Evolutionary conservation across 2,888 invertebrate genomes (phyloP).

Genomic region (Biston betularia): DNA sequence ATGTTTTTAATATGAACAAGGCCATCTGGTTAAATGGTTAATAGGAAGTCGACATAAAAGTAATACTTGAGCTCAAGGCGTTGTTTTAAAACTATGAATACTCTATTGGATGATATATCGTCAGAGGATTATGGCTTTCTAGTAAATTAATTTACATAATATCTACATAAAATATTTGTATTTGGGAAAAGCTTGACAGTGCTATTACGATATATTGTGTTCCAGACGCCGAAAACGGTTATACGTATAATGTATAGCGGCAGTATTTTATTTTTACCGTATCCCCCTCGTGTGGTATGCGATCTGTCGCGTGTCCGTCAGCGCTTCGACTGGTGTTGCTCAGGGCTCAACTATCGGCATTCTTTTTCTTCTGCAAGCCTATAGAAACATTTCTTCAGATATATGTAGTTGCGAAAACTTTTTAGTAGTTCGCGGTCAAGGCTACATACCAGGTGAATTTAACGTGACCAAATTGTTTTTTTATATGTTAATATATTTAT

Average conservation of each 20-base stretch:
- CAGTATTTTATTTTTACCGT: conserved; percentile 35
- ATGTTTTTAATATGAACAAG: conserved; percentile 20
- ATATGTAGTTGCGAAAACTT: too few species aligned
- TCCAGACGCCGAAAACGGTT: conserved; percentile 16
- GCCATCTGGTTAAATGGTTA: conserved; percentile 10
- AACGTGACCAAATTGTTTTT: too few species aligned
- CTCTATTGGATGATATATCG: neutral
- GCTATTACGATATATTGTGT: conserved; percentile 1
- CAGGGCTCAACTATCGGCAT: conserved; percentile 7
- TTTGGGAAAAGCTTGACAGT: neutral
- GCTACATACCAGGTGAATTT: too few species aligned
- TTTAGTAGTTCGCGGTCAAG: too few species aligned
- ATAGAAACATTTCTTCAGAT: neutral
- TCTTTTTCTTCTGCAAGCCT: neutral
- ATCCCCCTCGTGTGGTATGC: conserved; percentile 41
- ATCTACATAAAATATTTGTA: too few species aligned
- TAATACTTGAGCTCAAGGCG: conserved; percentile 7
- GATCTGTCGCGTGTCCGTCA: conserved; percentile 46
- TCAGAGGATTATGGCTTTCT: neutral
- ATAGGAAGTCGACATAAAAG: conserved; percentile 20
- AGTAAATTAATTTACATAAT: too few species aligned
- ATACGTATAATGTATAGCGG: conserved; percentile 17
- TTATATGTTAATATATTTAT: too few species aligned
- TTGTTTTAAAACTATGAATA: neutral
- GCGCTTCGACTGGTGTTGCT: conserved; percentile 38